Base-by-base conservation (phyloP, 2,797 vertebrate genomes). In the Heterohyrax brucei region DNA sequence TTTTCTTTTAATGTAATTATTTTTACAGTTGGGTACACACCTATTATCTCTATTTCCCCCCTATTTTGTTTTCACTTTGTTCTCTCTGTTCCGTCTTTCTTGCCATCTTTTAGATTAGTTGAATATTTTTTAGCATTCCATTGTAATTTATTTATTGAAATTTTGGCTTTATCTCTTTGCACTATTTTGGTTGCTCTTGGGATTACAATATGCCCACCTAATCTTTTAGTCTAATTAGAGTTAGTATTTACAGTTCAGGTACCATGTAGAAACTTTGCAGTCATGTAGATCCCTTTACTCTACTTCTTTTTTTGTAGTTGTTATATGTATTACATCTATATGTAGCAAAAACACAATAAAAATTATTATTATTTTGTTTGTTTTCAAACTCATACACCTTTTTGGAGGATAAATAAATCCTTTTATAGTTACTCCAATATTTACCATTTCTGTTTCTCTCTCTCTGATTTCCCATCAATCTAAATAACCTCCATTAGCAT, bases 291-390 rank as follows among this genome's bases (percentile, higher is more conserved):
- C 7, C 22, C 18, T 61, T 48, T 14, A 14, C 18, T 1, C 44
- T 14, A 5, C 24, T 64, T 48, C 33, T 7, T 79, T 89, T 76
- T 18, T 64, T 10, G 1, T 18, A 64, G n/a, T 12, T 50, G 9
- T 70, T 26, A 0, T 7, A 10, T 7, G 0, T 19, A 12, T 70
- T 61, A 12, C 1, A 14, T 56, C 13, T 30, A 10, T 4, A 0
- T 13, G 7, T 30, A 1, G 8, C 46, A 46, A 85, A 91, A 75
- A 66, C 18, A 24, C 26, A 7, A 59, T 8, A 44, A 26, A 28
- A 3, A 8, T 78, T n/a, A 21, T 16, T 3, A 39, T 28, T 72
- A 61, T 46, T 22, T 7, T 53, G 16, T 68, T 75, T 33, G 39
- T 59, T 90, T 76, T 61, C 22, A 64, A 10, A 53, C 18, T 33